Evolutionary conservation across 1,140 invertebrate genomes (phyloP).

Genomic region (Andricus grossulariae): DNA sequence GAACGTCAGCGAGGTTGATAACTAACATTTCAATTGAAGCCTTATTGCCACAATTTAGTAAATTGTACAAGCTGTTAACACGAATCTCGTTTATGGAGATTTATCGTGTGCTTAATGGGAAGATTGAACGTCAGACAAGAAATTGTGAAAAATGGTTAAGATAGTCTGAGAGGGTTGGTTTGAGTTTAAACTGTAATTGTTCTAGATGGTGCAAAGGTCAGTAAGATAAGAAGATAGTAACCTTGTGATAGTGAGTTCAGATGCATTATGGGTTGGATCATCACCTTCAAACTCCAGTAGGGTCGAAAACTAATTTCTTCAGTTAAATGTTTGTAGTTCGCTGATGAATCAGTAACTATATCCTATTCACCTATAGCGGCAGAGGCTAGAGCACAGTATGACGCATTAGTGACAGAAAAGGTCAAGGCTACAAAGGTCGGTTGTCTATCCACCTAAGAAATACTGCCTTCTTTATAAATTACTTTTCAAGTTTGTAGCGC

Average conservation of each 20-base stretch:
- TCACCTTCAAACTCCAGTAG: constrained; percentile 17
- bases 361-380: not conserved
- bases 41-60: not conserved
- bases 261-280: not conserved
- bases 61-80: constrained; percentile 8
- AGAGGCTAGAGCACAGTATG: not conserved
- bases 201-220: constrained; percentile 43
- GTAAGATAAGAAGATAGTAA: constrained; percentile 41
- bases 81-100: not conserved
- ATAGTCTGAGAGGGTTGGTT: not conserved
- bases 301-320: constrained; percentile 33
- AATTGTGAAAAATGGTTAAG: constrained; percentile 15
- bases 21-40: not conserved
- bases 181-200: constrained; percentile 32
- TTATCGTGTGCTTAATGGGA: constrained; percentile 15
- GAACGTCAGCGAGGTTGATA: too few species aligned
- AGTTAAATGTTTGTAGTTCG: constrained; percentile 17
- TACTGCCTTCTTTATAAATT: not conserved
- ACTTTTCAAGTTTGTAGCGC: too few species aligned
- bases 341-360: not conserved
- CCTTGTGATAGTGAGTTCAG: constrained; percentile 35
- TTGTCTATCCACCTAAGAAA: not conserved
- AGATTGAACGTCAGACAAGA: constrained; percentile 26
- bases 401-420: not conserved
- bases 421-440: not conserved